These are phyloP conservation scores for human DNA, from an alignment of 2,113 vertebrate species.

Conservation along the genomic window DNA sequence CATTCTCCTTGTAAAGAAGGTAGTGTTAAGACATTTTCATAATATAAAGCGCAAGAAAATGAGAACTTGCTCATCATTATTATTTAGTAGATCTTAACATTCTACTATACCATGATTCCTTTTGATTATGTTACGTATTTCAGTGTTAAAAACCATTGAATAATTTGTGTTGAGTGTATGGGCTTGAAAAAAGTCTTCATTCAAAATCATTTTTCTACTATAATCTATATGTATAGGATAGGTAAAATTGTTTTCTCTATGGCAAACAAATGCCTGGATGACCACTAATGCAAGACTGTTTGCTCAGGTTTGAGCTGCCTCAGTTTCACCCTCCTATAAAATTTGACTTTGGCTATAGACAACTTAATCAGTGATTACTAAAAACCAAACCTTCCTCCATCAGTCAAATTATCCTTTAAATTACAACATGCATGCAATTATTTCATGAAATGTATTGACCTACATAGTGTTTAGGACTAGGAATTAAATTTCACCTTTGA, in stretches of 20 bases:
- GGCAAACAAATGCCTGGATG: neutral
- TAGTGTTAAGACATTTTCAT: neutral
- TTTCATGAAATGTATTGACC: neutral
- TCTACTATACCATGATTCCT: neutral
- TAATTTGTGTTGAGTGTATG: neutral
- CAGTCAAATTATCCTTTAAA: conserved; percentile 20
- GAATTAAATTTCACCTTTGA: conserved; percentile 50
- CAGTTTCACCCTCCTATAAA: neutral
- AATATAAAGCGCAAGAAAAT: neutral
- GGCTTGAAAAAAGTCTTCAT: neutral
- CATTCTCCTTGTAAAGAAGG: neutral
- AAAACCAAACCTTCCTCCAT: neutral
- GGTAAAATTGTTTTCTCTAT: neutral
- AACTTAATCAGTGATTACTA: neutral
- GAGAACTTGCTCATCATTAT: neutral
- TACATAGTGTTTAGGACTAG: neutral
- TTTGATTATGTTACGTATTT: conserved; percentile 4
- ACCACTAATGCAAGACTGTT: neutral
- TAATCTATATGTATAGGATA: neutral
- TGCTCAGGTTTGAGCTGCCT: neutral
- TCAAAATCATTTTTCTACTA: neutral
- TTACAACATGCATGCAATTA: neutral
- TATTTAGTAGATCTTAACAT: neutral
- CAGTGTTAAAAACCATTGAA: neutral
- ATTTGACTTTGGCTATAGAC: neutral